Evolutionary conservation across 64 coral and sea anemone genomes (phyloP), one percentile per base, ranked within the genome.

Genomic region (Dendronephthya gigantea): DNA sequence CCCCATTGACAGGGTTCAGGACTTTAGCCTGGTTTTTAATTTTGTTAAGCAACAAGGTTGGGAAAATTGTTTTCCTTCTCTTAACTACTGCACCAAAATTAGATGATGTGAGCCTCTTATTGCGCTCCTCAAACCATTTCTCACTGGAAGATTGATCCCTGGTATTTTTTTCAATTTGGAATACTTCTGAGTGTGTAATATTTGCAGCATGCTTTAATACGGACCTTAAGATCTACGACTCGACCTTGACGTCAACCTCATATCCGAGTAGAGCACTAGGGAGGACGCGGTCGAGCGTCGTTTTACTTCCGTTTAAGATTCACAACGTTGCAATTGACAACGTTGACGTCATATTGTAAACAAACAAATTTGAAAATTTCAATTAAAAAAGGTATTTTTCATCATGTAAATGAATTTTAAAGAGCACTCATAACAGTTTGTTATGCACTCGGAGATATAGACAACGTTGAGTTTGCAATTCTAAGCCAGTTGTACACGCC

Each of bases 111-210:
- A 76, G 23, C 31, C 69, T 76, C 16, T 76, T 76, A 10, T 76
- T 2, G 4, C 69, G 12, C 16, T 76, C 69, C 3, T 32, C 69
- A 76, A 76, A 76, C 69, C 69, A 76, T 76, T 2, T 28, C 4
- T 38, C 35, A 38, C 35, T 76, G 3, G 69, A 76, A 35, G 69
- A 76, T 29, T 76, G 69, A 2, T 38, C 69, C n/a, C 28, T 76
- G 34, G 69, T 76, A 7, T 76, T 38, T 27, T 31, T 76, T 16
- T 76, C 69, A 37, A 76, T 76, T 34, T 91, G 49, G 87, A 59
- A 52, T 35, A 83, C 7, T 28, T 84, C 82, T 19, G 82, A 49
- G 65, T 14, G 49, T 83, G 50, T 22, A 0, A 84, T 79, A 43
- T 89, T 10, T 31, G 49, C 1, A 38, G 34, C 41, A 45, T 45